phyloP scores from a whole-genome alignment of 92 coral and sea anemone genomes.

The Porites evermanni region DNA sequence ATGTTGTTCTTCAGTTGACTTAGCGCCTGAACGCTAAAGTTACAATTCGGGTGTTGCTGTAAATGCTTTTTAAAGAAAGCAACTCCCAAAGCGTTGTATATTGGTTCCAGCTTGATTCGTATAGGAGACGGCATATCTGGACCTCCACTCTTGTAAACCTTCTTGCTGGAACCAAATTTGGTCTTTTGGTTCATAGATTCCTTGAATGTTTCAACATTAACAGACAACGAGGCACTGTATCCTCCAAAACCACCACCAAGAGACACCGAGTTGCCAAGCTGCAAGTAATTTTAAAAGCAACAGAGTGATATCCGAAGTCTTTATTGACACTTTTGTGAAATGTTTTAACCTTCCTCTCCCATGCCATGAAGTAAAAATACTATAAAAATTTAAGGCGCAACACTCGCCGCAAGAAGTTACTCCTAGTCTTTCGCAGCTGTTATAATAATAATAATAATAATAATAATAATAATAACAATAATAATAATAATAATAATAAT shows the following conservation, averaged over 20 bases:
- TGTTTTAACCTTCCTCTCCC: no score
- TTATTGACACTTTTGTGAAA: no score
- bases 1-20: neutral
- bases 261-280: conserved; percentile 40
- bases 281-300: neutral
- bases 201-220: conserved; percentile 36
- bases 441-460: no score
- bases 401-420: no score
- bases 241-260: conserved; percentile 42
- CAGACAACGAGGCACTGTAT: conserved; percentile 39
- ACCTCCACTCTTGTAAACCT: conserved; percentile 39
- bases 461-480: no score
- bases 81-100: conserved; percentile 34
- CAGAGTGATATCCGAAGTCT: no score
- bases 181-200: conserved; percentile 38
- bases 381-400: no score
- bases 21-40: neutral
- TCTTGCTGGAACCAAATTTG: conserved; percentile 44
- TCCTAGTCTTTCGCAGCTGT: no score
- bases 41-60: neutral
- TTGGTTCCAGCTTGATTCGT: conserved; percentile 39
- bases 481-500: no score
- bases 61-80: neutral
- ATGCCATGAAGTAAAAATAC: no score
- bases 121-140: conserved; percentile 49